phyloP scores from a whole-genome alignment of 2,113 vertebrate species.

The Ochotona princeps region DNA sequence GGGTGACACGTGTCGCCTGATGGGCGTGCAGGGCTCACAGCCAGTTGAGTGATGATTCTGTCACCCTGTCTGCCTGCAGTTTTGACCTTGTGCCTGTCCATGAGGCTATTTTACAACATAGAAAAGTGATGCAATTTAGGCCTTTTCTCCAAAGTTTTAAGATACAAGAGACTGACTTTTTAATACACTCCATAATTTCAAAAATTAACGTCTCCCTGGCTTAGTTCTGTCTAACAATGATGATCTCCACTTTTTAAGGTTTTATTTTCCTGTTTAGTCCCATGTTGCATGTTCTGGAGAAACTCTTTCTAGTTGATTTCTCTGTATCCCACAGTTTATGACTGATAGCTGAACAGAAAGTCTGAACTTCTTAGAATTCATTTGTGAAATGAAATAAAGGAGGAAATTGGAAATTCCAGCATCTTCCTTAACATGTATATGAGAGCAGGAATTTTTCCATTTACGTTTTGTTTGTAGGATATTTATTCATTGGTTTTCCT shows the following conservation, averaged over 20 bases:
- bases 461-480: neutral
- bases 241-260: neutral
- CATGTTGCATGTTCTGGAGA: neutral
- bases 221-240: neutral
- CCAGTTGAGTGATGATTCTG: neutral
- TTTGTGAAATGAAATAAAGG: neutral
- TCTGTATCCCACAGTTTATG: neutral
- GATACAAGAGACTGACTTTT: neutral
- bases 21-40: neutral
- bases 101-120: neutral
- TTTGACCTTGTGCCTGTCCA: neutral
- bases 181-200: neutral
- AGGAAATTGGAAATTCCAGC: neutral
- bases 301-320: neutral
- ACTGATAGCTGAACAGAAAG: neutral
- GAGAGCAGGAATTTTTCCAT: neutral
- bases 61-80: neutral
- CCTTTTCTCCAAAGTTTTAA: neutral
- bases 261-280: neutral
- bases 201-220: neutral
- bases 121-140: neutral
- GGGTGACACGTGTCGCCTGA: neutral
- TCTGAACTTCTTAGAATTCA: constrained; percentile 23
- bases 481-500: neutral
- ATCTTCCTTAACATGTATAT: neutral